Evolutionary conservation across 2,113 vertebrate species (phyloP), one percentile per base, ranked within the genome.

Genomic region (Lota lota): DNA sequence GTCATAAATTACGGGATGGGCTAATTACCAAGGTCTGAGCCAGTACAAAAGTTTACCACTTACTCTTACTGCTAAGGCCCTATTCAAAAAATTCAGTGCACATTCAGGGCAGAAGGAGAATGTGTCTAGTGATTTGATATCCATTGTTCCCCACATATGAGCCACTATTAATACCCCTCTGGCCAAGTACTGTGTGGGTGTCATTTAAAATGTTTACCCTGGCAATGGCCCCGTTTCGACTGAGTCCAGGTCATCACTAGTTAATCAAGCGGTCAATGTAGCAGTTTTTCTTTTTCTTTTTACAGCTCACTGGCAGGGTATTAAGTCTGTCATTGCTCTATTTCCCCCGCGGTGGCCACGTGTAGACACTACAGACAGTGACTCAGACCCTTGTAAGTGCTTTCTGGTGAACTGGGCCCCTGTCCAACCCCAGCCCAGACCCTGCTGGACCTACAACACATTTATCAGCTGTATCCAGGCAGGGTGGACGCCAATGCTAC

Each of bases 381-480:
- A 81, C 78, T 75, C 54, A 65, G 73, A 72, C 75, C 47, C 71
- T 78, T 10, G 17, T 47, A 66, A 57, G 47, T 40, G 63, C 70
- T 77, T 61, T 63, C 64, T 1, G 36, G 74, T 40, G 6, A 1
- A 11, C 36, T 1, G 36, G 36, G 36, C 36, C 36, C 36, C 36
- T 11, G 79, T 76, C 79, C 28, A 5, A 14, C 54, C 77, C 79
- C 75, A 79, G 65, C 18, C 59, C 28, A 36, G 51, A 11, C 36
- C 18, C 2, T 72, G 74, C 53, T 50, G 77, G 63, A 63, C 76
- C 62, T 22, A 5, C 64, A n/a, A 58, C 53, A 33, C 59, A 66
- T 83, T 84, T 82, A 84, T 88, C 76, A 79, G 66, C 66, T 67
- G 1, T 51, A 51, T 66, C 67, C 85, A 81, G 85, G 36, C 70